A percentile compares a stretch with the other conserved stretches of the same genome.
Conservation (phyloP, 2,797 vertebrate genomes). For the Mus minutoides region DNA sequence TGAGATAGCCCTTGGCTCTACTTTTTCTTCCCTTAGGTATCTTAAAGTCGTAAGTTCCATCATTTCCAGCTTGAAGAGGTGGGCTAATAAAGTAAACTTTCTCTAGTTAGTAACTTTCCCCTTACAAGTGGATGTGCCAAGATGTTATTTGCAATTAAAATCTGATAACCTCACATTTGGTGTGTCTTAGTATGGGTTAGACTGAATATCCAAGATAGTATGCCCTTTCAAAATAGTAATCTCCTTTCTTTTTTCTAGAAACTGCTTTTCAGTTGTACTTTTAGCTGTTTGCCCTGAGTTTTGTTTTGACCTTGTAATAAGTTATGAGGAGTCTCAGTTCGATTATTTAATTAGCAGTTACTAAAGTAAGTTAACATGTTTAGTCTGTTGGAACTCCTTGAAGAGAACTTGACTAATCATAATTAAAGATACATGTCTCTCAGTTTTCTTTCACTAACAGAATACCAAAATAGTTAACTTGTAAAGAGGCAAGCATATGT, state of each 20-base stretch:
- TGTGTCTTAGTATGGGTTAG: background rate
- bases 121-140: background rate
- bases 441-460: background rate
- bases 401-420: background rate
- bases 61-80: background rate
- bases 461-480: background rate
- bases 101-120: background rate
- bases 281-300: background rate
- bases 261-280: background rate
- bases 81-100: slow-evolving; percentile 11
- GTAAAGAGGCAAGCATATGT: background rate
- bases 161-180: slow-evolving; percentile 3
- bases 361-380: background rate
- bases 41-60: background rate
- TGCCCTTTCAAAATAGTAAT: background rate
- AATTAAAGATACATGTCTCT: background rate
- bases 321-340: background rate
- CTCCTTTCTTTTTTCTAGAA: background rate
- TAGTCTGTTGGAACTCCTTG: background rate
- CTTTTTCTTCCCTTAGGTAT: background rate
- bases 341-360: background rate
- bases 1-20: background rate
- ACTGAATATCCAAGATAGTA: background rate
- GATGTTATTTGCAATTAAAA: background rate
- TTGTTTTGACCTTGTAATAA: slow-evolving; percentile 9